Evolutionary conservation across 2,888 invertebrate genomes (phyloP), one percentile per base, ranked within the genome.

Genomic region (Panopea generosa): DNA sequence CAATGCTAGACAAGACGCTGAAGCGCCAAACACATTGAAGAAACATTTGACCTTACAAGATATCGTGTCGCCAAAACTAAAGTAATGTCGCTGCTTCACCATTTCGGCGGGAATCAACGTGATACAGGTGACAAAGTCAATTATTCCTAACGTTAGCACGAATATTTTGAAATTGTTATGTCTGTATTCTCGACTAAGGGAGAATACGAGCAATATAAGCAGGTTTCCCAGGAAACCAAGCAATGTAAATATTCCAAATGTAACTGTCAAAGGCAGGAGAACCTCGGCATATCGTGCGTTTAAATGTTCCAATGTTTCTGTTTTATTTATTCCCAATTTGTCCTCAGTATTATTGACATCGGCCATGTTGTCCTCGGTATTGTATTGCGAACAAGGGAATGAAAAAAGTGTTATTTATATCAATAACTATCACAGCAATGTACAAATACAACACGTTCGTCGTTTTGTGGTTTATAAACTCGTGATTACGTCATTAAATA

Each of bases 101-200:
- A 81, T 77, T 45, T 81, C 81, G 2, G 77, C 81, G 7, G 81
- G 81, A 24, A 81, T 74, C 2, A 77, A 57, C 38, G 74, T 71
- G 14, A 65, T 66, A 33, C 77, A 61, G 7, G 77, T 81, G 2
- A 70, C 29, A 1, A 81, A 57, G 60, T 81, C 81, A 18, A 81
- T 77, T 14, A 75, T 47, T 18, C 57, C 81, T 20, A 81, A 65
- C 24, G 68, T 69, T 2, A 81, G 47, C 7, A 77, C 81, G 62
- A 81, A 81, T 20, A 77, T 61, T 3, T 73, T 56, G 33, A 81
- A 81, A 45, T 81, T 81, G 38, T 69, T 77, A 55, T 69, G 50
- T n/a, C 66, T 60, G 66, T 77, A 81, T 27, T 72, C 75, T 18
- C 74, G 53, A 6, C 81, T 74, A 9, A 77, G 45, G 0, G 74